A percentile compares a stretch with the other conserved stretches of the same genome.
These are phyloP conservation scores for Operophtera brumata DNA, from an alignment of 2,888 invertebrate species.

Conservation along the genomic window DNA sequence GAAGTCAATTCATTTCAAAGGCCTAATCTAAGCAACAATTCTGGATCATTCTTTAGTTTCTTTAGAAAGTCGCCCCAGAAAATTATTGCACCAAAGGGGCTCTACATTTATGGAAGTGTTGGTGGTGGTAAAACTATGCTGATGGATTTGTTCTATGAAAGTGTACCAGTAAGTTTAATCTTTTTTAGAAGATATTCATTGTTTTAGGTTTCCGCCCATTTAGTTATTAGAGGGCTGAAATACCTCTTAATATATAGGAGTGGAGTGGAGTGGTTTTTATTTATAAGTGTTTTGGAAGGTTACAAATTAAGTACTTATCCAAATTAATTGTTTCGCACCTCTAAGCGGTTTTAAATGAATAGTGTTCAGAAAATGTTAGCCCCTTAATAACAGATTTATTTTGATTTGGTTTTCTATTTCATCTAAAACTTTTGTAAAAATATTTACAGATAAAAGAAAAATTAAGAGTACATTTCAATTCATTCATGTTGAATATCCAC, in stretches of 20 bases:
- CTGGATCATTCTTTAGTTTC: slow-evolving; percentile 56
- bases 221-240: not conserved
- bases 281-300: too few species aligned
- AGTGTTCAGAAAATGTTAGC: too few species aligned
- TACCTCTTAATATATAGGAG: not conserved
- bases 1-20: slow-evolving; percentile 81
- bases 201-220: not conserved
- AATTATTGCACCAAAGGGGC: slow-evolving; percentile 84
- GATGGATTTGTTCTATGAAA: slow-evolving; percentile 97
- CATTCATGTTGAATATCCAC: slow-evolving; percentile 98
- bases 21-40: slow-evolving; percentile 45
- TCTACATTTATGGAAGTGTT: slow-evolving; percentile 94
- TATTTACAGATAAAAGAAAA: slow-evolving; percentile 83
- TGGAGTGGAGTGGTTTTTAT: too few species aligned
- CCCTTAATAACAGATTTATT: too few species aligned
- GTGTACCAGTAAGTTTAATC: slow-evolving; percentile 66
- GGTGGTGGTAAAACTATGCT: slow-evolving; percentile 99
- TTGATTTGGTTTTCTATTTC: too few species aligned
- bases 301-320: too few species aligned
- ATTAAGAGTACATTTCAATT: slow-evolving; percentile 95
- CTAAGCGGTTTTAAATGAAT: too few species aligned
- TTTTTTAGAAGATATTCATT: not conserved
- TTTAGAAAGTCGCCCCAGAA: slow-evolving; percentile 65
- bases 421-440: not conserved
- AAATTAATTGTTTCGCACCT: too few species aligned